Conservation (phyloP, 2,888 invertebrate genomes). For the Bhutanitis thaidina region DNA sequence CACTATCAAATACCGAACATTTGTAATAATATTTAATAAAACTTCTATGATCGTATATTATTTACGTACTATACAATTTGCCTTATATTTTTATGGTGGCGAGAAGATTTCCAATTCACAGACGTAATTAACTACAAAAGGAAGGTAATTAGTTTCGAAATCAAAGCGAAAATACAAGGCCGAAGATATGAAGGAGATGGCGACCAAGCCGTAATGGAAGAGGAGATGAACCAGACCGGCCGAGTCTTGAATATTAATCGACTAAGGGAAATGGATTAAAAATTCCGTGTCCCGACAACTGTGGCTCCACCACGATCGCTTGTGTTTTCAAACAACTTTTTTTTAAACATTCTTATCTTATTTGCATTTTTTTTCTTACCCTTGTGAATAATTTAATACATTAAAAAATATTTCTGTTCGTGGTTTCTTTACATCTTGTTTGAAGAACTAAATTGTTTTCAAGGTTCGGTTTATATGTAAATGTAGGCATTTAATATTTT, state of each 20-base stretch:
- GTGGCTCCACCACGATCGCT: constrained; percentile 60
- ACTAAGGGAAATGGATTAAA: constrained; percentile 79
- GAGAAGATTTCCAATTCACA: constrained; percentile 11
- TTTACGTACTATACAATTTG: too few relatives aligned
- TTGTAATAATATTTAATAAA: too few relatives aligned
- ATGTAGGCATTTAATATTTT: neutral
- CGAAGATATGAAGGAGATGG: constrained; percentile 41
- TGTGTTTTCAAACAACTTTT: constrained; percentile 74
- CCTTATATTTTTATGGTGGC: too few relatives aligned
- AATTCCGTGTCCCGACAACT: constrained; percentile 71
- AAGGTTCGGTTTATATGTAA: neutral
- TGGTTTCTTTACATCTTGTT: constrained; percentile 28
- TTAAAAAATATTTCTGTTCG: constrained; percentile 62
- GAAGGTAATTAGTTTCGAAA: constrained; percentile 72
- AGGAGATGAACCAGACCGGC: constrained; percentile 80
- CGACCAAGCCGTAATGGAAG: constrained; percentile 69
- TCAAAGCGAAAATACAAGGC: constrained; percentile 54
- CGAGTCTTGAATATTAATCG: constrained; percentile 79
- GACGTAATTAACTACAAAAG: constrained; percentile 54
- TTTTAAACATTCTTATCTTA: constrained; percentile 64
- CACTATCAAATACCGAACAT: neutral
- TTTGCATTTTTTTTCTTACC: constrained; percentile 74
- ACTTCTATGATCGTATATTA: too few relatives aligned
- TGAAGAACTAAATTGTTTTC: neutral
- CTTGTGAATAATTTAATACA: constrained; percentile 77